Conservation (phyloP, 2,888 invertebrate genomes). For the Cybosia mesomella region DNA sequence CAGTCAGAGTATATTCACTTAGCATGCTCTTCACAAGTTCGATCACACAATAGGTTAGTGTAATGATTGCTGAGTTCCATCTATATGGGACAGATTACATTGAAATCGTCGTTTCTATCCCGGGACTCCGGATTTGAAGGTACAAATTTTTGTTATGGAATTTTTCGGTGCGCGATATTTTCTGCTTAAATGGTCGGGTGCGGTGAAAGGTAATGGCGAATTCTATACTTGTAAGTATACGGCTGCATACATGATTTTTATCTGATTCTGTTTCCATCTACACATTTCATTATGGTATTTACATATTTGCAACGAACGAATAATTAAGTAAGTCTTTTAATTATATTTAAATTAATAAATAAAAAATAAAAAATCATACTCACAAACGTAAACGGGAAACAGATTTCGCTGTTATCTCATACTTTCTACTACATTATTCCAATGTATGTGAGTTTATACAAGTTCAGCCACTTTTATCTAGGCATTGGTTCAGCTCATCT, state of each 20-base stretch:
- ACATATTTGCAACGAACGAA: slow-evolving; percentile 41
- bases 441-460: not conserved
- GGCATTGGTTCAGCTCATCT: not conserved
- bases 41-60: slow-evolving; percentile 70
- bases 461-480: not conserved
- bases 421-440: not conserved
- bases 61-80: slow-evolving; percentile 60
- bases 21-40: slow-evolving; percentile 49
- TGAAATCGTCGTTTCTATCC: slow-evolving; percentile 66
- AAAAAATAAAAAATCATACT: not conserved
- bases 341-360: slow-evolving; percentile 27
- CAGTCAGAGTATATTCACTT: slow-evolving; percentile 64
- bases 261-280: slow-evolving; percentile 34
- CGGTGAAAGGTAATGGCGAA: slow-evolving; percentile 57
- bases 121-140: slow-evolving; percentile 57
- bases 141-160: slow-evolving; percentile 63
- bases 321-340: slow-evolving; percentile 34
- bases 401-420: not conserved
- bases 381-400: no score
- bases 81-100: slow-evolving; percentile 69
- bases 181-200: slow-evolving; percentile 56
- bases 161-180: slow-evolving; percentile 63
- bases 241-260: slow-evolving; percentile 43
- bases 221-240: slow-evolving; percentile 47
- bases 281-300: slow-evolving; percentile 39